Conservation (phyloP, 2,113 vertebrate genomes). For the Odocoileus virginianus region DNA sequence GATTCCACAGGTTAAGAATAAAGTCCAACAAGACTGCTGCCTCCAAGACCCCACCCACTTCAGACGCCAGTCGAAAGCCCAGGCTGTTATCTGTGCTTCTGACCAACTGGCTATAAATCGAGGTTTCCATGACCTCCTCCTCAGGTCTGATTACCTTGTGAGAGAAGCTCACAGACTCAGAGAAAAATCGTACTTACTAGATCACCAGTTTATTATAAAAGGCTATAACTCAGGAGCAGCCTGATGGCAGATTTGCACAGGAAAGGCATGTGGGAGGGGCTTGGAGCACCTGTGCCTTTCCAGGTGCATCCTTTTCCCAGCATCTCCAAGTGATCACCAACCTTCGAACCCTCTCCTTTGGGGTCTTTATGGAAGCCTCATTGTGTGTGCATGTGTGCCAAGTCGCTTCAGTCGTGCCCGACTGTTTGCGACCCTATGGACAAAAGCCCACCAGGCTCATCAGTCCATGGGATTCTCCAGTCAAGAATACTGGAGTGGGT, state of each 20-base stretch:
- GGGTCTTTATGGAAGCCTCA: not conserved
- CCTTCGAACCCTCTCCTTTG: not conserved
- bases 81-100: not conserved
- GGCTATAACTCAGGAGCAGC: not conserved
- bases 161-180: not conserved
- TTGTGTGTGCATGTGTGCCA: not conserved
- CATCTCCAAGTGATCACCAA: not conserved
- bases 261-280: not conserved
- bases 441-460: not conserved
- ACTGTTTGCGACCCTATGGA: not conserved
- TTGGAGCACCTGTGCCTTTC: not conserved
- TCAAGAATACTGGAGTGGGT: not conserved
- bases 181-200: not conserved
- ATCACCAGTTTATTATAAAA: not conserved
- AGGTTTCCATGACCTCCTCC: not conserved
- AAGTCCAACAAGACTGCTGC: not conserved
- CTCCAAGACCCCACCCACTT: not conserved
- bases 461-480: not conserved
- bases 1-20: not conserved
- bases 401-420: rapidly evolving
- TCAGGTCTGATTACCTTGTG: not conserved
- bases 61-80: not conserved
- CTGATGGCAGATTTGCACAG: not conserved
- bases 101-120: not conserved
- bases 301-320: not conserved